These are phyloP conservation scores for Elephantulus edwardii DNA, from an alignment of 2,113 vertebrate species.

Conservation along the genomic window DNA sequence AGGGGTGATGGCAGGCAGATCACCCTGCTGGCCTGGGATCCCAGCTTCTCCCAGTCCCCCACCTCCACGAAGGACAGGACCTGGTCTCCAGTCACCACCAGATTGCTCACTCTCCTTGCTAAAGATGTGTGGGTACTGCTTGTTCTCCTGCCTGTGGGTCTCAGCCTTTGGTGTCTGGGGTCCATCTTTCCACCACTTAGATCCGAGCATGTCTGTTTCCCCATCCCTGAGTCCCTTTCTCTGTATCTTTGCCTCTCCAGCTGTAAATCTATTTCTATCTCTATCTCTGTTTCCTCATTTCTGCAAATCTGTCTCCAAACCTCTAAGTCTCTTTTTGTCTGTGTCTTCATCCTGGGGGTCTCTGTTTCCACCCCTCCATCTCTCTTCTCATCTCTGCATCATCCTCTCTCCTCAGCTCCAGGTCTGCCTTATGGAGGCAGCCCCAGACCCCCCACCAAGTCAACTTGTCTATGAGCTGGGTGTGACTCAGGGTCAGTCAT, in stretches of 20 bases:
- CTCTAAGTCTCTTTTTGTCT: not conserved
- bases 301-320: not conserved
- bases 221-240: not conserved
- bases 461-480: not conserved
- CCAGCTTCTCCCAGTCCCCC: not conserved
- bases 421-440: not conserved
- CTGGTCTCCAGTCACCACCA: not conserved
- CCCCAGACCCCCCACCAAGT: not conserved
- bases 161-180: not conserved
- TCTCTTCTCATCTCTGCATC: not conserved
- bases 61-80: not conserved
- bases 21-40: not conserved
- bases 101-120: not conserved
- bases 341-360: not conserved
- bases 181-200: not conserved
- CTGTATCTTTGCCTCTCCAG: not conserved
- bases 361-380: not conserved
- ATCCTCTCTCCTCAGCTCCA: not conserved
- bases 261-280: too few species aligned
- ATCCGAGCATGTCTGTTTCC: too few species aligned
- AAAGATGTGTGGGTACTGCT: not conserved
- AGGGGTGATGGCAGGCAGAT: conserved; percentile 11
- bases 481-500: conserved; percentile 21
- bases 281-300: not conserved
- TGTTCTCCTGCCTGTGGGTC: accelerated